Base-by-base conservation (phyloP, 2,888 invertebrate genomes). In the Lasioglossum morio region DNA sequence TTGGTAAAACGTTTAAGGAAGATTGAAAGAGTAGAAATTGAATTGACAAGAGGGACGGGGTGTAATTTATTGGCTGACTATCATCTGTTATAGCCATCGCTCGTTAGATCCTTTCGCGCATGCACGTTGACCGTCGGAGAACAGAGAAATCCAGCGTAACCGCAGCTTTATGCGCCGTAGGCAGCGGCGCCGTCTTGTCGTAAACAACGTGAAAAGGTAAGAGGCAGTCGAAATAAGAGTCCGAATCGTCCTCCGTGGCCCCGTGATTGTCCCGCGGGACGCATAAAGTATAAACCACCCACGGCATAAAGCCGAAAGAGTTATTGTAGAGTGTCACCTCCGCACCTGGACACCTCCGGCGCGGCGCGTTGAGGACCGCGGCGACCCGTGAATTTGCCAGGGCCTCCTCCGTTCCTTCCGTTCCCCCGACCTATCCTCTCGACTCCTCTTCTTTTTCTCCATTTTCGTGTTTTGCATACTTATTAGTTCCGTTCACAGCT, bases 231-330 rank as follows among this genome's bases (percentile, higher is more conserved):
- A 92, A 93, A 93, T 92, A 92, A 93, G 92, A 93, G 92, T 89
- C 90, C 88, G 91, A 92, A 92, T 92, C 91, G 92, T 91, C 87
- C 87, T 91, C 86, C 87, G 85, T 84, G 88, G 85, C 81, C 88
- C 76, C 90, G 90, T 90, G 93, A 93, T 94, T 92, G 92, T 93
- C 91, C 91, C 90, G 89, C 90, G 91, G 91, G 88, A 90, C 91
- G 85, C 92, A 92, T 94, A 93, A 92, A 92, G 89, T 92, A 93
- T 92, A 92, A 94, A 92, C 94, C 94, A 94, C 94, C 94, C 93
- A 93, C 94, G 91, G 92, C 94, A 94, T 93, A 93, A 94, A 93
- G 92, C 93, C 90, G 90, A 91, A 91, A 90, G 92, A 94, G 92
- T 93, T 94, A 94, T 94, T 92, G 92, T 91, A 90, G 91, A 91